These are phyloP conservation scores for Leptinotarsa haldemani DNA, from an alignment of 2,888 invertebrate genomes.

Conservation along the genomic window DNA sequence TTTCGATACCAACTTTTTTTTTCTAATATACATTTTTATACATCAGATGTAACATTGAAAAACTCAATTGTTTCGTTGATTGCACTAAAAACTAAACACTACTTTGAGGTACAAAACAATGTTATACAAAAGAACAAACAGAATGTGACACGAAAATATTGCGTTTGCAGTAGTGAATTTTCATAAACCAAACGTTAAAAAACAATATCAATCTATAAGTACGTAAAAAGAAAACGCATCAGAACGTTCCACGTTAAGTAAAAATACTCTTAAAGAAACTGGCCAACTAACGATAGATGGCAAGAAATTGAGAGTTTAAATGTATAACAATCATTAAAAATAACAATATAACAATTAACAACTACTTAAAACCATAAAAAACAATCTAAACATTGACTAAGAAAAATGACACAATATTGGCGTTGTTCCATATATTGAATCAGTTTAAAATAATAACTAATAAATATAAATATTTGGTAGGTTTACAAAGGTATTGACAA, in stretches of 20 bases:
- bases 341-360: slow-evolving; percentile 59
- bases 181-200: slow-evolving; percentile 26
- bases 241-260: slow-evolving; percentile 44
- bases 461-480: slow-evolving; percentile 39
- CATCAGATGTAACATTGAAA: slow-evolving; percentile 47
- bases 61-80: slow-evolving; percentile 51
- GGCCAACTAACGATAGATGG: slow-evolving; percentile 50
- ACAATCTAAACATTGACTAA: slow-evolving; percentile 55
- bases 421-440: slow-evolving; percentile 27
- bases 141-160: slow-evolving; percentile 24
- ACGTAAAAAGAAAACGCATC: slow-evolving; percentile 42
- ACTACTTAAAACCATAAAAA: slow-evolving; percentile 57
- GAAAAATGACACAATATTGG: slow-evolving; percentile 37
- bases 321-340: slow-evolving; percentile 52
- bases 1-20: slow-evolving; percentile 46
- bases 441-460: slow-evolving; percentile 30
- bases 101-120: slow-evolving; percentile 47
- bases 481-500: slow-evolving; percentile 29
- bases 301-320: slow-evolving; percentile 44
- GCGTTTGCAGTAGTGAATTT: slow-evolving; percentile 13
- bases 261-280: slow-evolving; percentile 53
- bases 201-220: slow-evolving; percentile 42
- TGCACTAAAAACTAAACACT: slow-evolving; percentile 53
- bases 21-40: slow-evolving; percentile 45
- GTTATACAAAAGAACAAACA: slow-evolving; percentile 36